Evolutionary conservation across 2,797 vertebrate species (phyloP).

Genomic region (Danio kyathit): DNA sequence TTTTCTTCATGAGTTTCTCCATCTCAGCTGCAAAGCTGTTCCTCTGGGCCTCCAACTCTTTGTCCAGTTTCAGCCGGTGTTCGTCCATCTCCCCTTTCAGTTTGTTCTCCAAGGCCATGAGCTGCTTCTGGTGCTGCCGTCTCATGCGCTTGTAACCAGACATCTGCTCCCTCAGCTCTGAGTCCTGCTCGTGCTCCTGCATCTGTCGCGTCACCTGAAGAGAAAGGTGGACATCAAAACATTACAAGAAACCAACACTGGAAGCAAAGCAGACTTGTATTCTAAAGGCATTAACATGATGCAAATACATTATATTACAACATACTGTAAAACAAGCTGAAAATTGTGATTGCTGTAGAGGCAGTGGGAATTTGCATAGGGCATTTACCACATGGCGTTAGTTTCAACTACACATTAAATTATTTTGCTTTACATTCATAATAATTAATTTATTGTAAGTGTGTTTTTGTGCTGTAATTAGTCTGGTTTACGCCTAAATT

Average conservation of each 20-base stretch:
- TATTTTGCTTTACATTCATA: too few relatives aligned
- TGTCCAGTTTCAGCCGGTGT: conserved; percentile 95
- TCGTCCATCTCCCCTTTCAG: conserved; percentile 98
- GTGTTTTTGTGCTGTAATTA: too few relatives aligned
- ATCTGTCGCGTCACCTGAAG: conserved; percentile 95
- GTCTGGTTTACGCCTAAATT: too few relatives aligned
- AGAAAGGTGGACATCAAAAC: not conserved
- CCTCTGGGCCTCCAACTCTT: conserved; percentile 97
- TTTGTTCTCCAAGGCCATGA: conserved; percentile 98
- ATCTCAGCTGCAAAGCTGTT: conserved; percentile 96
- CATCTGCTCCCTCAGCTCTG: conserved; percentile 97
- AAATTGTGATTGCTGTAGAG: too few relatives aligned
- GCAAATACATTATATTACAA: too few relatives aligned
- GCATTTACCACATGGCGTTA: too few relatives aligned
- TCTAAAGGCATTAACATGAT: too few relatives aligned
- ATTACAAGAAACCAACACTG: not conserved
- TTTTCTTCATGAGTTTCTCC: conserved; percentile 98
- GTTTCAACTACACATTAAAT: too few relatives aligned
- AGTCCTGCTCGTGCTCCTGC: conserved; percentile 98
- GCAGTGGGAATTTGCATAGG: too few relatives aligned
- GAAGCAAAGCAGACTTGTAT: not conserved
- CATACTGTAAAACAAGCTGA: too few relatives aligned
- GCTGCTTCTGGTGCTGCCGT: conserved; percentile 96
- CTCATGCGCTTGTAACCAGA: conserved; percentile 99
- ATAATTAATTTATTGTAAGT: too few relatives aligned